phyloP scores from a whole-genome alignment of 2,888 invertebrate species.

The Heteropelma amictum region DNA sequence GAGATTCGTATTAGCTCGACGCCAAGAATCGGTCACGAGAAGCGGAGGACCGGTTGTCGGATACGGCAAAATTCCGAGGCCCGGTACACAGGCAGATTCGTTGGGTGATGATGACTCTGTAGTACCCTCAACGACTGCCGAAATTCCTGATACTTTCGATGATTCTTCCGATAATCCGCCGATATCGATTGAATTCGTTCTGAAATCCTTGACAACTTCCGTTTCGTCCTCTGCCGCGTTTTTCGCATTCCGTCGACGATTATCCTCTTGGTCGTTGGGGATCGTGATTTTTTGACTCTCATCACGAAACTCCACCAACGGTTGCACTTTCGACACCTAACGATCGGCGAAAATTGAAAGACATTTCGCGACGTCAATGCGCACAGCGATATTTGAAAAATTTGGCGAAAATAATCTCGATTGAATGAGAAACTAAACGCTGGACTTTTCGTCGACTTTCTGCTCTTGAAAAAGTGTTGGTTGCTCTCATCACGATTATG shows the following conservation, averaged over 20 bases:
- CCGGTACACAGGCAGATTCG: conserved; percentile 51
- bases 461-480: neutral
- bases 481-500: neutral
- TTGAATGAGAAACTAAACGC: too few relatives aligned
- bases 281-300: conserved; percentile 20
- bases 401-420: too few relatives aligned
- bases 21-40: conserved; percentile 77
- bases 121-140: conserved; percentile 12
- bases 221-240: neutral
- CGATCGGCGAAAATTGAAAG: neutral
- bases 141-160: conserved; percentile 1
- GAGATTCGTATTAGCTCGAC: conserved; percentile 72
- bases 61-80: conserved; percentile 57
- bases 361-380: neutral
- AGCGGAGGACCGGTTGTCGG: conserved; percentile 65
- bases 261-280: neutral
- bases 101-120: neutral
- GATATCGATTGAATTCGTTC: neutral
- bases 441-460: neutral
- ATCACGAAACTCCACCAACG: conserved; percentile 21
- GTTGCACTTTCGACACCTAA: conserved; percentile 35
- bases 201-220: neutral
- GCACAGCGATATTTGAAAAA: too few relatives aligned
- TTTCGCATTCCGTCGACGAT: neutral
- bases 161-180: neutral